Evolutionary conservation across 2,888 invertebrate genomes (phyloP), one percentile per base, ranked within the genome.

Genomic region (Buathra laborator): DNA sequence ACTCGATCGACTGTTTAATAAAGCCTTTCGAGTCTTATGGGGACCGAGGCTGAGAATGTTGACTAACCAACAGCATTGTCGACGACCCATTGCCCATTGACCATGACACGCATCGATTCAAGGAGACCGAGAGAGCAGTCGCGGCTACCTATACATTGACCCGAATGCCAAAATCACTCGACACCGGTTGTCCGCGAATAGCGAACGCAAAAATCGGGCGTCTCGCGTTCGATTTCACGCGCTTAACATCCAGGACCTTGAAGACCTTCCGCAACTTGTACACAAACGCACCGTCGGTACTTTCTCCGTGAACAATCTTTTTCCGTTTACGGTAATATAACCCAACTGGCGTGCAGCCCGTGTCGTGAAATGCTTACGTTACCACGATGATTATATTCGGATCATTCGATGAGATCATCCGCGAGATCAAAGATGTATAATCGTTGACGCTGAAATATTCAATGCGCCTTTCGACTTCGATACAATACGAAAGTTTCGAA

Each of bases 41-140:
- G 78, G 71, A 81, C 74, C 70, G 80, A 80, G 76, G 83, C 24
- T 75, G 53, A 48, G 76, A 74, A 74, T 24, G 85, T 85, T 86
- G 87, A 86, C 87, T 86, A 87, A 87, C 84, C 79, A 59, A 56
- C 71, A 67, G 48, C 77, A 76, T 19, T 32, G 70, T 51, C 70
- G 71, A 79, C 88, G 87, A 86, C 85, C 89, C 86, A 87, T 84
- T 80, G 87, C 83, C 88, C 85, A 90, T 90, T 90, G 92, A 91
- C 92, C 92, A 87, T 92, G 92, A 92, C 92, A 92, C 88, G 90
- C 88, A 91, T 91, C 88, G 88, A 90, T 86, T 88, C 92, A 92
- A 92, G 92, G 92, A 89, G 90, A 92, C 91, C 91, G 88, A 87
- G 90, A 86, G 88, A 89, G 79, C 70, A 80, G 62, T 46, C 24